Conservation (phyloP, 2,113 vertebrate genomes). For the Rhombomys opimus region DNA sequence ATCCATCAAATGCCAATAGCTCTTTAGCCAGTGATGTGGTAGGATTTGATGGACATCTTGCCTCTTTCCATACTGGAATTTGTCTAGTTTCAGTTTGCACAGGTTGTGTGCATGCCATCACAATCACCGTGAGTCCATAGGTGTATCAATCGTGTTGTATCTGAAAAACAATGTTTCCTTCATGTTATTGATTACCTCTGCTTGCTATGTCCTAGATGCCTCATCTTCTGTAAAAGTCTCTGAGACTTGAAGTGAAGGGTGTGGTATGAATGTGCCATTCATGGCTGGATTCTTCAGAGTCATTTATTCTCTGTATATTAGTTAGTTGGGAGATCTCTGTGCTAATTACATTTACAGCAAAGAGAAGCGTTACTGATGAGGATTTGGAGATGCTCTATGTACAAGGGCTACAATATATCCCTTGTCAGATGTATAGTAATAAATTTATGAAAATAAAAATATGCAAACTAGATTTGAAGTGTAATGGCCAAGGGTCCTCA, state of each 20-base stretch:
- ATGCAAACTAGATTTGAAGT: background rate
- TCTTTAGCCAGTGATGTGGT: background rate
- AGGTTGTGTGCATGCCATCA: background rate
- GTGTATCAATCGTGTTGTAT: background rate
- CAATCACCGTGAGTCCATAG: background rate
- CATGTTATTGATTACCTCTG: background rate
- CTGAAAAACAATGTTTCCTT: background rate
- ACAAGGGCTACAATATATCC: background rate
- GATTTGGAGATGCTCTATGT: background rate
- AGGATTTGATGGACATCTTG: background rate
- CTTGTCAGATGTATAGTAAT: background rate
- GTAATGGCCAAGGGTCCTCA: background rate
- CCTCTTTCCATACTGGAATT: background rate
- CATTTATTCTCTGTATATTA: background rate
- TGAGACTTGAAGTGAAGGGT: background rate
- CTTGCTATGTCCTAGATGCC: background rate
- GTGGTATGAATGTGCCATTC: background rate
- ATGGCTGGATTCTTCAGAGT: rapidly evolving
- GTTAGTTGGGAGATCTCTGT: background rate
- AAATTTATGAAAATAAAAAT: background rate
- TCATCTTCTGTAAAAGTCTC: background rate
- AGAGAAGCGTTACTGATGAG: background rate
- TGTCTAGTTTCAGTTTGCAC: background rate
- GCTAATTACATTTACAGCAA: too few species aligned
- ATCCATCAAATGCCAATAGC: background rate